Conservation (phyloP, 64 coral and sea anemone species). For the Pocillopora damicornis region DNA sequence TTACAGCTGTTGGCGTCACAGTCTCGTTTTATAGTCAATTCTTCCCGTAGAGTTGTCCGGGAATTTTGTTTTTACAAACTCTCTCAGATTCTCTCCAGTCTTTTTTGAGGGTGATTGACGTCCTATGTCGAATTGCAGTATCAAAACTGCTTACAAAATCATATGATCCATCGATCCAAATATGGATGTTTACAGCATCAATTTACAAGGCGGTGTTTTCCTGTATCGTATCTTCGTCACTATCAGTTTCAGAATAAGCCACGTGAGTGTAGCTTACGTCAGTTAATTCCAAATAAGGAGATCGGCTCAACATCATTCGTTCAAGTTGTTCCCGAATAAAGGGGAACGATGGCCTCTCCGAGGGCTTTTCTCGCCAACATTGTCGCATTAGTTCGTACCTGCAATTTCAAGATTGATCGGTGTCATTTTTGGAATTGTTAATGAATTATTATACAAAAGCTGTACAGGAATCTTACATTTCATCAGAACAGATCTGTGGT, state of each 20-base stretch:
- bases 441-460: too few species aligned
- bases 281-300: background rate
- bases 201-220: slow-evolving; percentile 1
- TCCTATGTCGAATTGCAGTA: too few species aligned
- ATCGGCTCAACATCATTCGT: background rate
- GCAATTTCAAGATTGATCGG: background rate
- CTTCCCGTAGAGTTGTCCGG: too few species aligned
- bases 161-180: too few species aligned
- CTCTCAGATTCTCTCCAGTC: too few species aligned
- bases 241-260: background rate
- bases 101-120: too few species aligned
- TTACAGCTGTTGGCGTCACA: too few species aligned
- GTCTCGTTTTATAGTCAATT: too few species aligned
- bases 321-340: background rate
- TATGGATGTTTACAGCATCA: background rate
- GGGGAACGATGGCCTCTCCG: background rate
- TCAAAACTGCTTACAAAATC: too few species aligned
- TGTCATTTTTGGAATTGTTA: background rate
- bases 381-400: background rate
- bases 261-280: background rate
- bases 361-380: background rate
- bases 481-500: slow-evolving; percentile 27
- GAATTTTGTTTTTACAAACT: too few species aligned
- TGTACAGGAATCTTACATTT: slow-evolving; percentile 10
- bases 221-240: background rate